phyloP scores from a whole-genome alignment of 1,140 invertebrate species.

The Scylla paramamosain region DNA sequence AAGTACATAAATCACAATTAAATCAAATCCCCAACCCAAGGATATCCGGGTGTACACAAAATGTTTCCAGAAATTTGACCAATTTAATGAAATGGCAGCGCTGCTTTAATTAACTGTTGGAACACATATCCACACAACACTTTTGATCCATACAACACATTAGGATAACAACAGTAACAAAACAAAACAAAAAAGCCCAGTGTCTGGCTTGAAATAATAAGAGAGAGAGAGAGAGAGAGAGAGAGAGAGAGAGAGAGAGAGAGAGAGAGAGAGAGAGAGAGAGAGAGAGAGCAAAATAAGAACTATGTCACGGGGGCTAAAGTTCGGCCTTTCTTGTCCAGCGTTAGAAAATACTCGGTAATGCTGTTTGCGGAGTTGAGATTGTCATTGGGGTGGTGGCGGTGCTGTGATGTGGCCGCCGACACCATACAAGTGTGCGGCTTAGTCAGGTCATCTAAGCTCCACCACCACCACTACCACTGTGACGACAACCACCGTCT shows the following conservation, averaged over 20 bases:
- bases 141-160: too few species aligned
- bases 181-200: too few species aligned
- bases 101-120: too few species aligned
- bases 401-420: not conserved
- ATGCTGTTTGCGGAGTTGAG: constrained; percentile 9
- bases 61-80: too few species aligned
- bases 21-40: too few species aligned
- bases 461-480: not conserved
- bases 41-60: too few species aligned
- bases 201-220: not conserved
- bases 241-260: constrained; percentile 20
- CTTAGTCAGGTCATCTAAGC: not conserved
- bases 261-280: constrained; percentile 20
- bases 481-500: too few species aligned
- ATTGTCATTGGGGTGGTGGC: not conserved
- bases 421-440: not conserved
- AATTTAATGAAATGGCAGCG: too few species aligned
- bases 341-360: not conserved
- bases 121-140: too few species aligned
- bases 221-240: constrained; percentile 3
- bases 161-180: too few species aligned
- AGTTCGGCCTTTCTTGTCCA: not conserved
- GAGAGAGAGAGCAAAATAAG: not conserved
- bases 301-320: not conserved
- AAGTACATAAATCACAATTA: too few species aligned